A percentile compares a stretch with the other conserved stretches of the same genome.
These are phyloP conservation scores for Minunthozetes semirufus DNA, from an alignment of 2,888 invertebrate genomes.

Conservation along the genomic window DNA sequence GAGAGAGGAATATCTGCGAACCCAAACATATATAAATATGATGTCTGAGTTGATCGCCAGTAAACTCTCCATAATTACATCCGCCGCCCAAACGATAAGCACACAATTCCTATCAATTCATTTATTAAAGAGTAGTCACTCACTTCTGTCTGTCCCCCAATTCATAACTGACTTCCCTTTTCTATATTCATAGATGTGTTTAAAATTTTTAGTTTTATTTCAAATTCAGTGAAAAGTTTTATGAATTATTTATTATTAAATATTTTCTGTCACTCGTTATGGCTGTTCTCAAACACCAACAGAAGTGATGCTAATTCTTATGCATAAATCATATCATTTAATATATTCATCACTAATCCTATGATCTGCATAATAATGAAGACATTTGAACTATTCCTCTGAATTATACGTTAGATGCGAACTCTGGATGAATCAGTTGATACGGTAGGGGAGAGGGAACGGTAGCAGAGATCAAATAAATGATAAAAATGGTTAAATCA, in stretches of 20 bases:
- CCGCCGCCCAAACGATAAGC: slow-evolving; percentile 5
- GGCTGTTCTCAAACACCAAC: neutral
- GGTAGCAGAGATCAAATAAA: neutral
- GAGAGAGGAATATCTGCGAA: too few relatives aligned
- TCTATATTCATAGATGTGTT: too few relatives aligned
- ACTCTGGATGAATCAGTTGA: too few relatives aligned
- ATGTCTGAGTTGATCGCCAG: neutral
- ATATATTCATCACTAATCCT: slow-evolving; percentile 28
- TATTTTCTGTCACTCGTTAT: neutral
- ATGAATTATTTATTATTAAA: slow-evolving; percentile 1
- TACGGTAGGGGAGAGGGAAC: neutral
- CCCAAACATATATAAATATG: neutral
- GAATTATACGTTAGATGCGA: neutral
- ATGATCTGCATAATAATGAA: slow-evolving; percentile 21
- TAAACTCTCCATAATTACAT: slow-evolving; percentile 9
- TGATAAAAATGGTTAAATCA: neutral
- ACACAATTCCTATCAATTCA: neutral
- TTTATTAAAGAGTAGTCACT: neutral
- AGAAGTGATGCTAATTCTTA: slow-evolving; percentile 23
- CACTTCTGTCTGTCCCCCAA: neutral
- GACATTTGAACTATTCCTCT: neutral
- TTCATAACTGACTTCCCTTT: too few relatives aligned
- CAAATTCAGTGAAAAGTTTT: neutral
- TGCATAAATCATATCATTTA: slow-evolving; percentile 20
- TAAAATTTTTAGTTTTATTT: neutral